Conservation (phyloP, 2,113 vertebrate genomes). For the Glaucomys volans region DNA sequence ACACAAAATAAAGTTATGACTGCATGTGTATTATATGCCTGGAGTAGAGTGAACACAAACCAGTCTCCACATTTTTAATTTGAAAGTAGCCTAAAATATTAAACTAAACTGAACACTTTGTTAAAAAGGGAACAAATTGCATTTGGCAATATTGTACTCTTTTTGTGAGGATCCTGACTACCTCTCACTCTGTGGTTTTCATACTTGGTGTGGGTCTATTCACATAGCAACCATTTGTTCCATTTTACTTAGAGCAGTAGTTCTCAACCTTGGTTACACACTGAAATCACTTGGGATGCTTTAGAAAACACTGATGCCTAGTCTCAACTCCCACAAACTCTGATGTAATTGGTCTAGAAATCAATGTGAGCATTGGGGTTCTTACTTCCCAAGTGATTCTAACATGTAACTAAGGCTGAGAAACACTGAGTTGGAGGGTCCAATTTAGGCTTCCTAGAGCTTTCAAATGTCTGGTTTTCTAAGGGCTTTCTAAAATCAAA, state of each 20-base stretch:
- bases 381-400: slow-evolving; percentile 26
- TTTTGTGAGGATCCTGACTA: slow-evolving; percentile 43
- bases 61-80: not conserved
- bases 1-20: slow-evolving; percentile 23
- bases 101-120: slow-evolving; percentile 36
- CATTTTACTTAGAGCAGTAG: slow-evolving; percentile 17
- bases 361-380: not conserved
- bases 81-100: slow-evolving; percentile 39
- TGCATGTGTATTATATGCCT: not conserved
- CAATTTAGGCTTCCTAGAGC: slow-evolving; percentile 34
- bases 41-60: slow-evolving; percentile 44
- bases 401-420: slow-evolving; percentile 18
- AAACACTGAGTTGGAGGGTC: not conserved
- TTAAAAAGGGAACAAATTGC: not conserved
- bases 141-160: slow-evolving; percentile 4
- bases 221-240: slow-evolving; percentile 3
- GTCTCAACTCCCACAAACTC: not conserved
- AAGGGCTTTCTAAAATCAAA: slow-evolving; percentile 47
- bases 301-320: not conserved
- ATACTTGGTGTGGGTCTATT: not conserved
- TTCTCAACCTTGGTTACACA: not conserved
- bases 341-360: not conserved
- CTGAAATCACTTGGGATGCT: slow-evolving; percentile 3
- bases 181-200: not conserved
- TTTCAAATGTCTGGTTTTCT: slow-evolving; percentile 32